Evolutionary conservation across 2,888 invertebrate species (phyloP), one percentile per base, ranked within the genome.

Genomic region (Spodoptera littoralis): DNA sequence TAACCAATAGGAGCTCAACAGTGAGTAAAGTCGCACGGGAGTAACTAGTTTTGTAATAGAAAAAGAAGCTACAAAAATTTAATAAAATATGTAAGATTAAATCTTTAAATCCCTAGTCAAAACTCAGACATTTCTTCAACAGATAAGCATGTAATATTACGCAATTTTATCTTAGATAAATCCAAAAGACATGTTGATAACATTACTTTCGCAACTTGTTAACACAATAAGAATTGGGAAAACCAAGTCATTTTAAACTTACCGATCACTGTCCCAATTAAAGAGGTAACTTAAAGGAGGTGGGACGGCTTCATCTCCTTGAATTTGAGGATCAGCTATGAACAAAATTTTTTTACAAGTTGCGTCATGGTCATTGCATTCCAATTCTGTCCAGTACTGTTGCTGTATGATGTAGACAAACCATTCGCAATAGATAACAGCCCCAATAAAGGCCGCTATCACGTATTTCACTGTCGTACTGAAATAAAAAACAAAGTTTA

Each of bases 271-370:
- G 90, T 99, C 99, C 96, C 97, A 98, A 81, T 97, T 96, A 42
- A 97, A 96, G 43, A 99, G 84, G 54, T 95, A 95, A 56, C 97
- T 97, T 43, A 97, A 93, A 51, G 95, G 95, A 58, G 95, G 94
- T 3, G 96, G 91, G 59, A 98, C 98, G 82, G 97, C 96, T 45
- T 95, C 90, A 76, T 97, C 96, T 0, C 99, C 99, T 76, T 98
- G 96, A 66, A 99, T 96, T 91, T 99, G 99, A 18, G 99, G 99
- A 91, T 99, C 99, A 6, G 98, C 98, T 56, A 98, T 96, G 55
- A 97, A 95, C 53, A 97, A 88, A 60, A 97, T 92, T 80, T 95
- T 96, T 5, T 96, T 96, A 76, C 97, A 97, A 60, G 95, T 93
- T 0, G 74, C 56, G 43, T 88, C 88, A n/a, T 84, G 65, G 6